These are phyloP conservation scores for Epicauta chinensis DNA, from an alignment of 1,140 invertebrate species.

Conservation along the genomic window DNA sequence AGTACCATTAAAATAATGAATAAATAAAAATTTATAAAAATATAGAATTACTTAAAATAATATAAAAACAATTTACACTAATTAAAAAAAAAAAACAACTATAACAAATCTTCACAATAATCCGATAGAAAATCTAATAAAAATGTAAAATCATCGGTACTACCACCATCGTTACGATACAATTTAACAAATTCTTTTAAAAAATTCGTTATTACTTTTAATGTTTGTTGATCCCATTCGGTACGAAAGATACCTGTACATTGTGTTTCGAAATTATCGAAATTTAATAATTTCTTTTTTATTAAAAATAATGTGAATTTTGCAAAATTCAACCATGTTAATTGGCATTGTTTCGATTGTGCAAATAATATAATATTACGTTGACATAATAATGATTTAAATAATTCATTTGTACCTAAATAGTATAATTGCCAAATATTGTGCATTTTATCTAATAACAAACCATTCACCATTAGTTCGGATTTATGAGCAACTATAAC, in stretches of 20 bases:
- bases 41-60: too few species aligned
- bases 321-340: conserved; percentile 24
- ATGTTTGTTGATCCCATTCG: conserved; percentile 27
- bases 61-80: too few species aligned
- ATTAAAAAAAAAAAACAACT: conserved; percentile 19
- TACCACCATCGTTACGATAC: conserved; percentile 8
- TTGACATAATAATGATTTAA: conserved; percentile 27
- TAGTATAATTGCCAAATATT: conserved; percentile 20
- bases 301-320: conserved; percentile 23
- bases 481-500: conserved; percentile 12
- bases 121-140: conserved; percentile 36
- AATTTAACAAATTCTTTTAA: conserved; percentile 17
- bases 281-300: conserved; percentile 21
- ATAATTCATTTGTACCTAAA: conserved; percentile 16
- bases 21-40: too few species aligned
- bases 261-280: conserved; percentile 33
- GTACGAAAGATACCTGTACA: conserved; percentile 31
- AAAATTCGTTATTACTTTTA: conserved; percentile 23
- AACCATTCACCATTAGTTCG: neutral
- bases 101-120: conserved; percentile 33
- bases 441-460: conserved; percentile 9
- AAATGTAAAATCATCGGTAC: conserved; percentile 24
- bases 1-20: too few species aligned
- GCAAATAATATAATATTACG: conserved; percentile 28
- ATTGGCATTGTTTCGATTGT: conserved; percentile 1